Evolutionary conservation across 1,140 invertebrate genomes (phyloP).

Genomic region (Planococcus citri): DNA sequence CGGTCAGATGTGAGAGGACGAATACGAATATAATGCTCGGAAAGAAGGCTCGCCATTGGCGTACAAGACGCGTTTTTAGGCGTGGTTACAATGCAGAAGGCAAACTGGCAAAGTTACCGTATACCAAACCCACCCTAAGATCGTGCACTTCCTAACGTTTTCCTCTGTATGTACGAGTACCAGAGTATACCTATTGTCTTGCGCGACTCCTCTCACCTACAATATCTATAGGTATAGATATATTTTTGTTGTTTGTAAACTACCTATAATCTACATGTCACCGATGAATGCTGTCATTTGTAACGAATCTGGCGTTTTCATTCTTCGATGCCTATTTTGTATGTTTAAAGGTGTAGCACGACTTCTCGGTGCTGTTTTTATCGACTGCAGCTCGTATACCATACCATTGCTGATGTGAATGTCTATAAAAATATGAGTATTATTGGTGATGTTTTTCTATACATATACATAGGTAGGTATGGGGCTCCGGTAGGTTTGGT

Average conservation of each 20-base stretch:
- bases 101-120: neutral
- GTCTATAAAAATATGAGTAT: no score
- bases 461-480: no score
- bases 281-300: constrained; percentile 6
- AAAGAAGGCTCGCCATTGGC: neutral
- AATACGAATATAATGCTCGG: neutral
- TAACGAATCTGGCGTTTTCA: neutral
- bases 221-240: no score
- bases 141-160: neutral
- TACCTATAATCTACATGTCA: constrained; percentile 3
- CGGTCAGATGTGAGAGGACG: neutral
- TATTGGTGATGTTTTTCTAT: no score
- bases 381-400: no score
- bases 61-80: neutral
- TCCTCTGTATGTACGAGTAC: no score
- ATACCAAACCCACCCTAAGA: constrained; percentile 2
- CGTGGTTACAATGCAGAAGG: neutral
- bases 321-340: neutral
- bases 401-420: no score
- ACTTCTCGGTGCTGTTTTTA: no score
- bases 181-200: neutral
- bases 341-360: no score
- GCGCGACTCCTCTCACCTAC: neutral
- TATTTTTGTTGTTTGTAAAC: neutral
- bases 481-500: no score